Conservation (phyloP, 2,888 invertebrate species). For the Agrotis clavis region DNA sequence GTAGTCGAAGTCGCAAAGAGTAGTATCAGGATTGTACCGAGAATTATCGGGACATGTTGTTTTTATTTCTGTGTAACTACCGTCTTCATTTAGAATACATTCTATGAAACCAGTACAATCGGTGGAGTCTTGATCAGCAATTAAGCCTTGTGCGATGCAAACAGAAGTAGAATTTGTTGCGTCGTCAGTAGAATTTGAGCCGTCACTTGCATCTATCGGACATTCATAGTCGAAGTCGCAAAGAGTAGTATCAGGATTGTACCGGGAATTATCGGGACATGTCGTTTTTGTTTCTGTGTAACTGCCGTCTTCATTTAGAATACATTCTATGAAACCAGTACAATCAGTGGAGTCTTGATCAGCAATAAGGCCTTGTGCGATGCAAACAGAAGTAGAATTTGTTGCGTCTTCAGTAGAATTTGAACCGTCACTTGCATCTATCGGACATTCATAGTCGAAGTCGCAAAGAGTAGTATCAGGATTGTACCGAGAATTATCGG, state of each 20-base stretch:
- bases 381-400: constrained; percentile 29
- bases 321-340: constrained; percentile 42
- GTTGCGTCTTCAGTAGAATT: not conserved
- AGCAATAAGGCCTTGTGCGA: constrained; percentile 32
- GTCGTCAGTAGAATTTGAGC: constrained; percentile 4
- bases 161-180: constrained; percentile 4
- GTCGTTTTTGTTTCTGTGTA: constrained; percentile 28
- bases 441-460: constrained; percentile 46
- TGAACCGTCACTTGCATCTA: not conserved
- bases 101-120: constrained; percentile 44
- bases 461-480: constrained; percentile 51
- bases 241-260: constrained; percentile 52
- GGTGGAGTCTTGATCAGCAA: constrained; percentile 26
- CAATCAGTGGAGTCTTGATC: constrained; percentile 40
- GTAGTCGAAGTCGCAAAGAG: constrained; percentile 54
- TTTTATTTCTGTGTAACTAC: constrained; percentile 24
- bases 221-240: constrained; percentile 55
- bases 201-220: constrained; percentile 8
- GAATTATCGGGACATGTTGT: constrained; percentile 44
- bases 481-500: constrained; percentile 39
- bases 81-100: constrained; percentile 40
- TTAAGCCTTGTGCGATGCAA: constrained; percentile 35
- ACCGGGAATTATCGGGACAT: constrained; percentile 43
- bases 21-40: constrained; percentile 48
- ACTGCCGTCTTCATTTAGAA: constrained; percentile 29